phyloP scores from a whole-genome alignment of 2,888 invertebrate genomes.

The Tachina grossa region DNA sequence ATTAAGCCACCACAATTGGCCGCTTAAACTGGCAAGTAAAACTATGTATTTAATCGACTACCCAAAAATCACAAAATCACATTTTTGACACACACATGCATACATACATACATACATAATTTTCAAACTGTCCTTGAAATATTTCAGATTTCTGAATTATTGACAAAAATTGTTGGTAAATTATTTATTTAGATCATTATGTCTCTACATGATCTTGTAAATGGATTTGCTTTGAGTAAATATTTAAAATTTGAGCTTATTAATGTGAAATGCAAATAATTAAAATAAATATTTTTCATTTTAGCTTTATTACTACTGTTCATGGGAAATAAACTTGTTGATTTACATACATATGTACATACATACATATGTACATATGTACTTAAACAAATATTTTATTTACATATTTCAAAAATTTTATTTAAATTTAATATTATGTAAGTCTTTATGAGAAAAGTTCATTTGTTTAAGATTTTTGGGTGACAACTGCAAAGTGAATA shows the following conservation, averaged over 20 bases:
- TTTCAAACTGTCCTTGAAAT: constrained; percentile 1
- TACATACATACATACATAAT: background rate
- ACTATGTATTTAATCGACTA: no score
- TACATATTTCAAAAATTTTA: background rate
- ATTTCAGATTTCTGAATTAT: background rate
- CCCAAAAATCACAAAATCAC: no score
- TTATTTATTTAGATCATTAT: constrained; percentile 18
- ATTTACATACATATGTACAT: background rate
- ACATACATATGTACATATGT: background rate
- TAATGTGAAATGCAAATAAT: constrained; percentile 7
- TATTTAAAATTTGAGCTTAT: background rate
- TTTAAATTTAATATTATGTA: no score
- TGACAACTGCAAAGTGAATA: no score
- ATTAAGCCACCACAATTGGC: no score
- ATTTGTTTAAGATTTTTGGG: no score
- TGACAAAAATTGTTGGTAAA: background rate
- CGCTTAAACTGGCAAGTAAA: no score
- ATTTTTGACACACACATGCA: background rate
- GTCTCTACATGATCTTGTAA: background rate
- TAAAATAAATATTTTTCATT: constrained; percentile 17
- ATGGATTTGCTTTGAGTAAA: background rate
- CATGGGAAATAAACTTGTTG: constrained; percentile 18
- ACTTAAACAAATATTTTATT: background rate
- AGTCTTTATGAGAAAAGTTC: no score
- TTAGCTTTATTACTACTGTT: background rate